Base-by-base conservation (phyloP, 2,113 vertebrate genomes). In the Callaeas wilsoni region DNA sequence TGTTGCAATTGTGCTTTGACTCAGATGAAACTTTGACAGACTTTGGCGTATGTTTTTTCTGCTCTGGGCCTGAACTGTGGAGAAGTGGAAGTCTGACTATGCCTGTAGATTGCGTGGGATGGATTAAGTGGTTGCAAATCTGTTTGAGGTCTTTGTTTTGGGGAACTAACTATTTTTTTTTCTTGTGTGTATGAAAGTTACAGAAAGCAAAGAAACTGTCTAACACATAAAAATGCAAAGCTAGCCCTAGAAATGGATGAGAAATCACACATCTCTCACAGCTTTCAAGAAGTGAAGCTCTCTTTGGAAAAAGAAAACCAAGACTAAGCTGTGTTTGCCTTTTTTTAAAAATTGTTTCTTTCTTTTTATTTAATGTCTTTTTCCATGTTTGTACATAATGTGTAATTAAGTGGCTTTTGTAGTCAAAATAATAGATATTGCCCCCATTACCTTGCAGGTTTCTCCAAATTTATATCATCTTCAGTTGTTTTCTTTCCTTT, bases 361-460 rank as follows among this genome's bases (percentile, higher is more conserved):
- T 63, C 12, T 47, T 65, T 56, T 49, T 44, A 13, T 67, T 60
- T 62, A 12, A 30, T 30, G 9, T 55, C 35, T 79, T 2, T 81
- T 57, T 73, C n/a, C 5, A 6, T 19, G 37, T 87, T 91, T 79
- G 29, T 77, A 46, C 17, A 7, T 15, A 29, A 35, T 14, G 3
- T 47, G 23, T n/a, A 55, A 10, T 87, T 77, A 41, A 89, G 41
- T 59, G 50, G 39, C 26, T 64, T 75, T 63, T 89, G 35, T 67
- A 95, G 94, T 83, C 90, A 90, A 95, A 96, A 91, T 91, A 94
- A 37, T 32, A 64, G 73, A 25, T 46, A 59, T 73, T 90, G 56
- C 21, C 47, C 63, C n/a, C 25, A 25, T 94, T 94, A 53, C 73
- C 55, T 65, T 93, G 37, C 62, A 88, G 55, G 11, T 91, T 96